These are phyloP conservation scores for Leuctra nigra DNA, from an alignment of 2,888 invertebrate species.

Conservation along the genomic window DNA sequence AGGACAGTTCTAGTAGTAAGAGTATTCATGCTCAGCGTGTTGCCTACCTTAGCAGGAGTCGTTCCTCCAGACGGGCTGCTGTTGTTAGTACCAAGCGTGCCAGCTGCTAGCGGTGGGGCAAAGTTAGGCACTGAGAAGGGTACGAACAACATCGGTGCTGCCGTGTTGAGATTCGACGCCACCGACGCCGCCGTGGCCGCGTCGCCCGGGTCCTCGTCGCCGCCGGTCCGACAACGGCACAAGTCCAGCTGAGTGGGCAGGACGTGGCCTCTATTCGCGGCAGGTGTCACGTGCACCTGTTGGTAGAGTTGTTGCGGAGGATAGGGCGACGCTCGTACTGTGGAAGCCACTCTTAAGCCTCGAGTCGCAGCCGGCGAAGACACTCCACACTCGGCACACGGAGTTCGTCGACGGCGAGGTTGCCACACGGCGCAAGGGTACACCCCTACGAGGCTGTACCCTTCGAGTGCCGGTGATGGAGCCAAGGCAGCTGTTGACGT, in stretches of 20 bases:
- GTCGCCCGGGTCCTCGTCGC: conserved; percentile 24
- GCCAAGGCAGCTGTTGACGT: conserved; percentile 27
- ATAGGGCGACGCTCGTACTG: conserved; percentile 34
- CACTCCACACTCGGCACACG: not conserved
- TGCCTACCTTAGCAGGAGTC: conserved; percentile 26
- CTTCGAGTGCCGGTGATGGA: conserved; percentile 34
- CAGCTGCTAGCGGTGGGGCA: conserved; percentile 36
- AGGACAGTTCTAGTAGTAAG: too few relatives aligned
- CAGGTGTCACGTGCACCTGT: conserved; percentile 12
- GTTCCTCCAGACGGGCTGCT: conserved; percentile 35
- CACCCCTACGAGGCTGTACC: conserved; percentile 50
- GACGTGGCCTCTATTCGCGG: conserved; percentile 13
- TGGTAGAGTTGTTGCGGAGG: conserved; percentile 30
- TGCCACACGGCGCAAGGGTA: conserved; percentile 50
- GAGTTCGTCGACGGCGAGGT: conserved; percentile 32
- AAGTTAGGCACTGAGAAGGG: conserved; percentile 44
- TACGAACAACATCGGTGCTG: conserved; percentile 45
- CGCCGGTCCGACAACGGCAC: conserved; percentile 25
- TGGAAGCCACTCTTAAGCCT: conserved; percentile 33
- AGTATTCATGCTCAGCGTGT: too few relatives aligned
- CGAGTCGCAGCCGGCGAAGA: conserved; percentile 17
- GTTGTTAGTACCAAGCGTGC: conserved; percentile 34
- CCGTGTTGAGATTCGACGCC: conserved; percentile 23
- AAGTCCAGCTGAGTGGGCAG: conserved; percentile 23
- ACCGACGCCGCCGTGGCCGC: conserved; percentile 21